These are phyloP conservation scores for Scaptomyza parva DNA, from an alignment of 2,888 invertebrate genomes.

Conservation along the genomic window DNA sequence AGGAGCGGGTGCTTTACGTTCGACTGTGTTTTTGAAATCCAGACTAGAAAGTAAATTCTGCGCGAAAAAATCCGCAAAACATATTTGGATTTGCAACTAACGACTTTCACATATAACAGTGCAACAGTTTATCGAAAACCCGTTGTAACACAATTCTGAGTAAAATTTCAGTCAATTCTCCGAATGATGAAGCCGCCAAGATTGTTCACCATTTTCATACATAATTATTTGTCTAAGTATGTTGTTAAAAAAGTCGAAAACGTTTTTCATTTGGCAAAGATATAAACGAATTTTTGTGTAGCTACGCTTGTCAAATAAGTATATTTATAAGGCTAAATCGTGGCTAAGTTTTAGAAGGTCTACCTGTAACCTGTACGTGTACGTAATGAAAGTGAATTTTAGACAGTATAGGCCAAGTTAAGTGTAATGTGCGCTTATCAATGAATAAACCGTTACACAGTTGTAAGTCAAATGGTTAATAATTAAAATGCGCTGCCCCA, in stretches of 20 bases:
- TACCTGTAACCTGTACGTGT: background rate
- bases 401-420: slow-evolving; percentile 8
- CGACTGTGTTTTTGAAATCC: slow-evolving; percentile 55
- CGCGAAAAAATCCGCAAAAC: slow-evolving; percentile 65
- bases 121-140: slow-evolving; percentile 22
- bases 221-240: background rate
- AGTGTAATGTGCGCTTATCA: slow-evolving; percentile 27
- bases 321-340: background rate
- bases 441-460: slow-evolving; percentile 30
- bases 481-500: slow-evolving; percentile 60
- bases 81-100: slow-evolving; percentile 57
- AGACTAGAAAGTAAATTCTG: slow-evolving; percentile 79
- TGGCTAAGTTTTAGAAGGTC: background rate
- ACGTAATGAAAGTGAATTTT: slow-evolving; percentile 69
- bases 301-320: background rate
- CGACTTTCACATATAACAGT: slow-evolving; percentile 69
- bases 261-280: background rate
- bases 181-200: background rate
- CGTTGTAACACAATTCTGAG: slow-evolving; percentile 42
- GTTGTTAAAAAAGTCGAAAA: background rate
- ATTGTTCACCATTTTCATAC: background rate
- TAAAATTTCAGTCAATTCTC: background rate
- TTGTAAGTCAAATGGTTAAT: slow-evolving; percentile 3
- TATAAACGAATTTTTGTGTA: background rate
- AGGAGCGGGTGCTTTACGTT: slow-evolving; percentile 23